Evolutionary conservation across 2,888 invertebrate species (phyloP).

Genomic region (Timema cristinae): DNA sequence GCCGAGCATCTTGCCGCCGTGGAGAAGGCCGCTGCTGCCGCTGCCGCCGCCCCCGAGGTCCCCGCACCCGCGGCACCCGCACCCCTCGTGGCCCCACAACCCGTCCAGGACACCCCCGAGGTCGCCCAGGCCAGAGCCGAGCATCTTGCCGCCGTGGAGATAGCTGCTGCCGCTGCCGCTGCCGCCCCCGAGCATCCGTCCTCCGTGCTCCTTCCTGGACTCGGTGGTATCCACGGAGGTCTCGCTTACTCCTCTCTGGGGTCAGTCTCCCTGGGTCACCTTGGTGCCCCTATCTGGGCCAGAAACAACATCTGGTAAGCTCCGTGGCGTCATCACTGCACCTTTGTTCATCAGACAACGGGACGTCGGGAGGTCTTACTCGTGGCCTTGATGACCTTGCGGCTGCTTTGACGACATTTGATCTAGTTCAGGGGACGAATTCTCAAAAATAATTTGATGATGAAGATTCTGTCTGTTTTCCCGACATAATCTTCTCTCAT

Average conservation of each 20-base stretch:
- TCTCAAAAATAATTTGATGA: too few species aligned
- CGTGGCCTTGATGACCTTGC: too few species aligned
- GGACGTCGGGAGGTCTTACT: too few species aligned
- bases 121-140: slow-evolving; percentile 37
- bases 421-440: too few species aligned
- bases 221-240: background rate
- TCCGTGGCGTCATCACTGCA: slow-evolving; percentile 1
- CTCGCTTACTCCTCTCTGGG: background rate
- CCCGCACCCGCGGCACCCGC: slow-evolving; percentile 2
- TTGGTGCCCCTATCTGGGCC: background rate
- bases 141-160: slow-evolving; percentile 44
- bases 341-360: background rate
- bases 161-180: background rate
- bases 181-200: background rate
- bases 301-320: background rate
- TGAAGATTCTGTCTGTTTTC: too few species aligned
- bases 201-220: slow-evolving; percentile 21
- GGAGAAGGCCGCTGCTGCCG: slow-evolving; percentile 42
- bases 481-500: too few species aligned
- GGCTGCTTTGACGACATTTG: too few species aligned
- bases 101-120: slow-evolving; percentile 14
- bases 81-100: slow-evolving; percentile 18
- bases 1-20: slow-evolving; percentile 47
- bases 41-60: slow-evolving; percentile 33
- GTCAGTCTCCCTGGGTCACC: background rate